These are phyloP conservation scores for Arnoldichthys spilopterus DNA, from an alignment of 2,797 vertebrate genomes.

Conservation along the genomic window DNA sequence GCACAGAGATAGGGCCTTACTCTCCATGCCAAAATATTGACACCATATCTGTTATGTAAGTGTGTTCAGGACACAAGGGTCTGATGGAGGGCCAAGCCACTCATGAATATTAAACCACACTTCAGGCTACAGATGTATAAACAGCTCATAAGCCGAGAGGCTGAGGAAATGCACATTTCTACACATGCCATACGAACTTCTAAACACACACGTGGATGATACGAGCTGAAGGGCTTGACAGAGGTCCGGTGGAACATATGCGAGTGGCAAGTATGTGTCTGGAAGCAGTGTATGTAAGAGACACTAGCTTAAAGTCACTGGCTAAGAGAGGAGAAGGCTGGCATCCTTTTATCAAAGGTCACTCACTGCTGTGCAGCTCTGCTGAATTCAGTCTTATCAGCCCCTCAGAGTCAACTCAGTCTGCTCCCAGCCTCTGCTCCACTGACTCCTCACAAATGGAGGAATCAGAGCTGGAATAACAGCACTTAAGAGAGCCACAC, in stretches of 20 bases:
- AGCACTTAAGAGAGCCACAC: not conserved
- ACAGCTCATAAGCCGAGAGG: conserved; percentile 38
- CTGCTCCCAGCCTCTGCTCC: conserved; percentile 14
- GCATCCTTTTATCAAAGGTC: conserved; percentile 48
- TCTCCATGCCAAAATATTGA: conserved; percentile 73
- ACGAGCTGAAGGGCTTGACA: conserved; percentile 31
- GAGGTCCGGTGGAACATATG: conserved; percentile 34
- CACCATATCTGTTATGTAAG: conserved; percentile 76
- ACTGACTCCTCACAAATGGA: conserved; percentile 24
- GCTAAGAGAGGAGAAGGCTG: conserved; percentile 24
- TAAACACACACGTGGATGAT: not conserved
- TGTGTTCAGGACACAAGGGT: conserved; percentile 66
- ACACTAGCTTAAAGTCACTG: conserved; percentile 30
- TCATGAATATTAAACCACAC: conserved; percentile 50
- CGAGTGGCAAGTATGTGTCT: conserved; percentile 16
- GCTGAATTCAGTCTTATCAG: conserved; percentile 25
- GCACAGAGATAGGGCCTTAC: conserved; percentile 64
- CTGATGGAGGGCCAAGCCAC: conserved; percentile 46
- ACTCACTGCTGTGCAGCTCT: conserved; percentile 34
- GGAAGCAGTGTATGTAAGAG: conserved; percentile 7
- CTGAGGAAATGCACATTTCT: conserved; percentile 23
- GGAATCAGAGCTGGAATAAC: not conserved
- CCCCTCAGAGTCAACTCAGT: conserved; percentile 11
- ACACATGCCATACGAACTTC: not conserved
- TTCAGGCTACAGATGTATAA: conserved; percentile 51